These are phyloP conservation scores for Aleiodes leptofemur DNA, from an alignment of 2,888 invertebrate species.

Conservation along the genomic window DNA sequence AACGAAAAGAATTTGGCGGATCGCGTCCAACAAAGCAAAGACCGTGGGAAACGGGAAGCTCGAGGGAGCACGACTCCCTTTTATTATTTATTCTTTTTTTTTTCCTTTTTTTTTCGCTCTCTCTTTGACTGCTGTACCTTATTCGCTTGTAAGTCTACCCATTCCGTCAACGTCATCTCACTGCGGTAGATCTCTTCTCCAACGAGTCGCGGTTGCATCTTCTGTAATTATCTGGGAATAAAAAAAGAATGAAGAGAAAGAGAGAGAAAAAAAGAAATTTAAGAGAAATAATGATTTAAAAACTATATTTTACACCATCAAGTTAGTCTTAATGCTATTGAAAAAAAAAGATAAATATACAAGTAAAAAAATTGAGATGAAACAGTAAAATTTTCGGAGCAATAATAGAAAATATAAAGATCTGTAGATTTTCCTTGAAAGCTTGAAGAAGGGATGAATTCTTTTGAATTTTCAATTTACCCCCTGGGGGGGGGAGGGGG, in stretches of 20 bases:
- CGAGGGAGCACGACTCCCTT: constrained; percentile 55
- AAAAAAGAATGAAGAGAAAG: not conserved
- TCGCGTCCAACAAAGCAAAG: constrained; percentile 66
- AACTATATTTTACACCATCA: constrained; percentile 40
- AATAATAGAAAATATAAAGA: no score
- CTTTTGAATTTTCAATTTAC: constrained; percentile 31
- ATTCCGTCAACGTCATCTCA: constrained; percentile 27
- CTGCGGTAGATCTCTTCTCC: constrained; percentile 44
- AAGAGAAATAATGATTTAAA: constrained; percentile 34
- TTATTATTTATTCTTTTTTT: constrained; percentile 38
- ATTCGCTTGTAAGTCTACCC: constrained; percentile 29
- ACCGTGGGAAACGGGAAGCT: constrained; percentile 69
- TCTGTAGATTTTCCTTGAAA: constrained; percentile 12
- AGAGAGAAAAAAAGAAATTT: not conserved
- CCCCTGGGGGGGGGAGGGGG: not conserved
- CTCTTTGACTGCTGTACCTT: constrained; percentile 34
- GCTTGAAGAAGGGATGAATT: constrained; percentile 22
- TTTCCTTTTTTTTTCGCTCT: constrained; percentile 33
- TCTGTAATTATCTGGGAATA: constrained; percentile 24
- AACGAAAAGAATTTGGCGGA: constrained; percentile 57
- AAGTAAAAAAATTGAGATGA: not conserved
- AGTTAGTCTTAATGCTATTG: constrained; percentile 33
- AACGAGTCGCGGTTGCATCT: constrained; percentile 20
- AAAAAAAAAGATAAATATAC: not conserved
- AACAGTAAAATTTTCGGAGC: not conserved